phyloP scores from a whole-genome alignment of 2,113 vertebrate genomes.

The Panthera tigris region DNA sequence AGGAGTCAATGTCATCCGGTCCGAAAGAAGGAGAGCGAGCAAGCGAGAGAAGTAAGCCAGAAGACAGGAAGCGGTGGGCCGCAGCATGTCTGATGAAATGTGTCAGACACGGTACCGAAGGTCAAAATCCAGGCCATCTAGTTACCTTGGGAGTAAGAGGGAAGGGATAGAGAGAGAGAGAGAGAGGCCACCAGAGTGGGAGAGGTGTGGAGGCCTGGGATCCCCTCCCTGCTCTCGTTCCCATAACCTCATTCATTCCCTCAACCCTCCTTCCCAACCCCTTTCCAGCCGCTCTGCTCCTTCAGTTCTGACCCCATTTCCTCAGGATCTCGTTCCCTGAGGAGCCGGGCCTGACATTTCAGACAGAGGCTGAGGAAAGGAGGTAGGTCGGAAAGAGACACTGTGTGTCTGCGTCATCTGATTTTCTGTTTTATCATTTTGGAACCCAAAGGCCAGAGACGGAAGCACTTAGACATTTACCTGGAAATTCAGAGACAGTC shows the following conservation, averaged over 20 bases:
- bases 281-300: constrained; percentile 63
- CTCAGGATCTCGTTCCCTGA: constrained; percentile 76
- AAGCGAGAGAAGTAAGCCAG: not conserved
- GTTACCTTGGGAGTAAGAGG: constrained; percentile 21
- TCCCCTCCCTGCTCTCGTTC: constrained; percentile 64
- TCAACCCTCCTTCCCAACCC: constrained; percentile 59
- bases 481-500: constrained; percentile 15
- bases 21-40: not conserved
- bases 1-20: not conserved
- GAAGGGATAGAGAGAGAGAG: constrained; percentile 2
- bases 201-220: constrained; percentile 46
- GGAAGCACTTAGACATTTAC: constrained; percentile 16
- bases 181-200: constrained; percentile 24
- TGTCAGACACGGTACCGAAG: constrained; percentile 40
- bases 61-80: not conserved
- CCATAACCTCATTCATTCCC: constrained; percentile 78
- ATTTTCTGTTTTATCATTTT: constrained; percentile 59
- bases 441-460: constrained; percentile 34
- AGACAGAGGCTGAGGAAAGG: constrained; percentile 75
- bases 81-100: not conserved
- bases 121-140: constrained; percentile 72
- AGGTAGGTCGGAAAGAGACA: constrained; percentile 70
- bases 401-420: constrained; percentile 58
- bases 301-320: constrained; percentile 79
- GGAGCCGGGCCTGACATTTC: constrained; percentile 73